Evolutionary conservation across 2,113 vertebrate genomes (phyloP).

Genomic region (Monarcha castaneiventris): DNA sequence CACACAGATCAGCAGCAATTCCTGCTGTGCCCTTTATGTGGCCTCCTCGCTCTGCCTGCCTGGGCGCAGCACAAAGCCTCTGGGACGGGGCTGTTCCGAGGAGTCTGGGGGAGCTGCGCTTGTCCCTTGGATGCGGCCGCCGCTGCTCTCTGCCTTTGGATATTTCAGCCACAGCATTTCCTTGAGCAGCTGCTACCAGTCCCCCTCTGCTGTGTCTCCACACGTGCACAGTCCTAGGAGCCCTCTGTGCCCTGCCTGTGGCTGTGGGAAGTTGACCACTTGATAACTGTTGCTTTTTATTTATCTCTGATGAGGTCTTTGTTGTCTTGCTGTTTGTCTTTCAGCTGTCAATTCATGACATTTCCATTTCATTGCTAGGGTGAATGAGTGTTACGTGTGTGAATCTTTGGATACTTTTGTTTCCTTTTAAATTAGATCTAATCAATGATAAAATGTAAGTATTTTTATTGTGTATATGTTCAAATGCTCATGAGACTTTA

Average conservation of each 20-base stretch:
- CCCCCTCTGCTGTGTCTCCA: background rate
- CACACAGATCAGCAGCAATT: background rate
- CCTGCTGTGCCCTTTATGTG: background rate
- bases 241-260: background rate
- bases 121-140: accelerated
- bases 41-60: background rate
- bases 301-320: background rate
- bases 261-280: background rate
- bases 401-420: background rate
- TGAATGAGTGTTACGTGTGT: background rate
- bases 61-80: background rate
- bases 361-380: background rate
- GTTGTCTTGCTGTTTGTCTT: background rate
- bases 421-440: background rate
- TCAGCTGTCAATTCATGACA: background rate
- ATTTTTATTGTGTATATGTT: background rate
- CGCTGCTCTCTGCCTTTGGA: background rate
- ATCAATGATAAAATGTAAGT: background rate
- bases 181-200: background rate
- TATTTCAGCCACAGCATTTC: background rate
- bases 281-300: background rate
- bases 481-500: background rate
- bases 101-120: background rate
- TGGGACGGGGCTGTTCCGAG: accelerated
- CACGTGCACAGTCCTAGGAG: accelerated